Evolutionary conservation across 2,113 vertebrate species (phyloP).

Genomic region (Coreoperca whiteheadi): DNA sequence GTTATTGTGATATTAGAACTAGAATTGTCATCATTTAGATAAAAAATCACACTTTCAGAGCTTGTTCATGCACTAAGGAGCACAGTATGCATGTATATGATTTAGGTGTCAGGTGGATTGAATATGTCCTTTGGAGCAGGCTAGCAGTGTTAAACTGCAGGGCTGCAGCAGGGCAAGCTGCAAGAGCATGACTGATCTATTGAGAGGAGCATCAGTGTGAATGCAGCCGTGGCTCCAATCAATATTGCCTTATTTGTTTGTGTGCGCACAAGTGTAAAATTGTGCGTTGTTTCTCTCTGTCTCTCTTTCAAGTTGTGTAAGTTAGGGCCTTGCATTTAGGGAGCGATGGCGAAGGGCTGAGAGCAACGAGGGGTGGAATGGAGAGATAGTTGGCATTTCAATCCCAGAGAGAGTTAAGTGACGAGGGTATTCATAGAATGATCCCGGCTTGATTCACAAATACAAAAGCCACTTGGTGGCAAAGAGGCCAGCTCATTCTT

Average conservation of each 20-base stretch:
- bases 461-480: constrained; percentile 66
- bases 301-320: constrained; percentile 62
- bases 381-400: constrained; percentile 71
- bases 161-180: constrained; percentile 68
- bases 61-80: constrained; percentile 19
- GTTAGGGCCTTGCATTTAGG: constrained; percentile 68
- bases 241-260: constrained; percentile 80
- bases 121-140: constrained; percentile 68
- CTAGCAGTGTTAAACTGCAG: constrained; percentile 74
- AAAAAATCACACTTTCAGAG: constrained; percentile 31
- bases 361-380: constrained; percentile 54
- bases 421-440: constrained; percentile 58
- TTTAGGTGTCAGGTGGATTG: constrained; percentile 72
- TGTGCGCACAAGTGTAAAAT: constrained; percentile 78
- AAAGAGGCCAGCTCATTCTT: constrained; percentile 57
- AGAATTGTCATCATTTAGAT: constrained; percentile 33
- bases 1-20: constrained; percentile 37
- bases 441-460: constrained; percentile 66
- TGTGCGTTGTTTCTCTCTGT: constrained; percentile 68
- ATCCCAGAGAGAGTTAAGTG: constrained; percentile 41
- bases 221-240: constrained; percentile 73
- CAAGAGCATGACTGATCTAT: constrained; percentile 80
- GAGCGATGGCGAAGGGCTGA: constrained; percentile 42
- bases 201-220: constrained; percentile 75
- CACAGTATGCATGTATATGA: constrained; percentile 36